phyloP scores from a whole-genome alignment of 2,888 invertebrate species.

The Spisula subtruncata region DNA sequence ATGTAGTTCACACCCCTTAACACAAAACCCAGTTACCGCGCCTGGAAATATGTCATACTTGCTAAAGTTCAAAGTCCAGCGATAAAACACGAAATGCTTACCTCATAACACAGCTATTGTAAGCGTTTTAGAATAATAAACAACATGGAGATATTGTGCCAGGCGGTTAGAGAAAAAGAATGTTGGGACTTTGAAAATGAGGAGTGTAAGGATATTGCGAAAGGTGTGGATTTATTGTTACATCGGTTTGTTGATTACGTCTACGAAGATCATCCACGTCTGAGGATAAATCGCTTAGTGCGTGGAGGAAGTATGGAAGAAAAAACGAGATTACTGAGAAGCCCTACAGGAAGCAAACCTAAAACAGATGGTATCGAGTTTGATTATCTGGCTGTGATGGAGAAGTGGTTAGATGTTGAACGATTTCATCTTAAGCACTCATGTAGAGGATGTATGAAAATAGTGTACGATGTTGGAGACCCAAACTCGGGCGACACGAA shows the following conservation, averaged over 20 bases:
- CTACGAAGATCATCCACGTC: neutral
- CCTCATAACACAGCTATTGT: too few species aligned
- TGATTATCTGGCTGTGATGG: neutral
- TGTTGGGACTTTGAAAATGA: slow-evolving; percentile 16
- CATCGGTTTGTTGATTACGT: neutral
- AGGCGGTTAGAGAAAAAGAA: neutral
- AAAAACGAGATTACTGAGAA: neutral
- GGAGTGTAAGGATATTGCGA: neutral
- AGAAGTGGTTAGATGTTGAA: neutral
- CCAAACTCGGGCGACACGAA: too few species aligned
- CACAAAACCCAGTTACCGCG: too few species aligned
- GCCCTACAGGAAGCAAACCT: too few species aligned
- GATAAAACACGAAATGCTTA: too few species aligned
- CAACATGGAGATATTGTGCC: neutral
- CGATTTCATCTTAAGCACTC: neutral
- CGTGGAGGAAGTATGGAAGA: slow-evolving; percentile 13
- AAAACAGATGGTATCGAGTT: neutral
- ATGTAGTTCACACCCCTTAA: too few species aligned
- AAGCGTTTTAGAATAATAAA: too few species aligned
- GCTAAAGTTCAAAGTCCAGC: too few species aligned
- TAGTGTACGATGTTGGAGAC: neutral
- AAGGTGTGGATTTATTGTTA: neutral
- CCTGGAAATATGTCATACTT: too few species aligned
- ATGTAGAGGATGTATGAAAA: neutral
- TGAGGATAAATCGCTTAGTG: neutral